Evolutionary conservation across 2,888 invertebrate species (phyloP).

Genomic region (Amiota mariae): DNA sequence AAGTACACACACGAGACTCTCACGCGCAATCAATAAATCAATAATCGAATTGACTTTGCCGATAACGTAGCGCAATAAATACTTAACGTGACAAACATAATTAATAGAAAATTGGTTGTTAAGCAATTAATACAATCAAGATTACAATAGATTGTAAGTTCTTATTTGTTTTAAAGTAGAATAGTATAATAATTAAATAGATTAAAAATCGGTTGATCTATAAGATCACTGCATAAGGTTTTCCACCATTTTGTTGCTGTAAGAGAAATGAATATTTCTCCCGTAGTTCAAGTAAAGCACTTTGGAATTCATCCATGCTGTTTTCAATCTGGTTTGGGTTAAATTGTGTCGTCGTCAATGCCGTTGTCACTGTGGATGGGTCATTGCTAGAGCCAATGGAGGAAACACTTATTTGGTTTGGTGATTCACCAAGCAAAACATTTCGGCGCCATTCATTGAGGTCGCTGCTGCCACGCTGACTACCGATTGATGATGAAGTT

Average conservation of each 20-base stretch:
- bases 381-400: not conserved
- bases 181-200: no score
- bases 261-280: slow-evolving; percentile 57
- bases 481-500: not conserved
- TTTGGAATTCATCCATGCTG: slow-evolving; percentile 61
- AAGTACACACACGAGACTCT: no score
- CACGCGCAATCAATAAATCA: no score
- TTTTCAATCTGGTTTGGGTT: slow-evolving; percentile 47
- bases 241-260: slow-evolving; percentile 40
- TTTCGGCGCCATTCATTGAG: slow-evolving; percentile 57
- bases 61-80: no score
- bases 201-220: slow-evolving; percentile 26
- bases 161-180: no score
- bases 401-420: slow-evolving; percentile 27
- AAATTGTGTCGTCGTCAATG: slow-evolving; percentile 30
- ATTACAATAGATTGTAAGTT: no score
- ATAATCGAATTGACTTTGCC: no score
- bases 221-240: slow-evolving; percentile 49
- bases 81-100: no score
- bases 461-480: slow-evolving; percentile 46
- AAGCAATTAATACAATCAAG: no score
- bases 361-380: not conserved
- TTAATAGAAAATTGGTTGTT: no score
- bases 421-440: slow-evolving; percentile 54
- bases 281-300: slow-evolving; percentile 56